These are phyloP conservation scores for Karalla daura DNA, from an alignment of 2,797 vertebrate species.

Conservation along the genomic window DNA sequence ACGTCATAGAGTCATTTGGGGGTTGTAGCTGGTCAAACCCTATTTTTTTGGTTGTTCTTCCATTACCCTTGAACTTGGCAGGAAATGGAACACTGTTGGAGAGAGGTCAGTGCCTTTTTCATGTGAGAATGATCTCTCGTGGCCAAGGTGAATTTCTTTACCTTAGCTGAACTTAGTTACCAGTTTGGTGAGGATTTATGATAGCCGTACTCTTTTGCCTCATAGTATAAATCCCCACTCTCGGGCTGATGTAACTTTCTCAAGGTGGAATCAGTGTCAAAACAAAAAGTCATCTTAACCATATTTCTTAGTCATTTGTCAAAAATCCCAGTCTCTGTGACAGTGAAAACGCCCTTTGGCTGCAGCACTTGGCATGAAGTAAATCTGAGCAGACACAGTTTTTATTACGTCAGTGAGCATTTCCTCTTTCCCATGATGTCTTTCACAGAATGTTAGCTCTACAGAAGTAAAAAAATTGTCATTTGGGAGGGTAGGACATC, in stretches of 20 bases:
- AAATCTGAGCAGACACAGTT: slow-evolving; percentile 6
- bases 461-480: slow-evolving; percentile 35
- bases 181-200: too few species aligned
- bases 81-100: too few species aligned
- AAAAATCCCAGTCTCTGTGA: not conserved
- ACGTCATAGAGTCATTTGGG: too few species aligned
- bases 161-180: too few species aligned
- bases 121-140: too few species aligned
- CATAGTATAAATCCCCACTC: not conserved
- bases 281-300: not conserved
- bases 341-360: not conserved
- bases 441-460: slow-evolving; percentile 40
- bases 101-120: too few species aligned
- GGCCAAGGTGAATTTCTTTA: too few species aligned
- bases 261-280: not conserved
- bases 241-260: not conserved
- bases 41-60: too few species aligned
- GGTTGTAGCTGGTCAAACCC: too few species aligned
- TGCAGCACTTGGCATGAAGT: not conserved
- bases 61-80: too few species aligned
- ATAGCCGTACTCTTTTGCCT: too few species aligned
- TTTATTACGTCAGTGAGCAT: slow-evolving; percentile 12
- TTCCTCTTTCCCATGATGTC: slow-evolving; percentile 12
- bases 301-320: not conserved
- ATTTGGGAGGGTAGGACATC: slow-evolving; percentile 41